Conservation (phyloP, 1,140 invertebrate genomes). For the Neoseiulus cucumeris region DNA sequence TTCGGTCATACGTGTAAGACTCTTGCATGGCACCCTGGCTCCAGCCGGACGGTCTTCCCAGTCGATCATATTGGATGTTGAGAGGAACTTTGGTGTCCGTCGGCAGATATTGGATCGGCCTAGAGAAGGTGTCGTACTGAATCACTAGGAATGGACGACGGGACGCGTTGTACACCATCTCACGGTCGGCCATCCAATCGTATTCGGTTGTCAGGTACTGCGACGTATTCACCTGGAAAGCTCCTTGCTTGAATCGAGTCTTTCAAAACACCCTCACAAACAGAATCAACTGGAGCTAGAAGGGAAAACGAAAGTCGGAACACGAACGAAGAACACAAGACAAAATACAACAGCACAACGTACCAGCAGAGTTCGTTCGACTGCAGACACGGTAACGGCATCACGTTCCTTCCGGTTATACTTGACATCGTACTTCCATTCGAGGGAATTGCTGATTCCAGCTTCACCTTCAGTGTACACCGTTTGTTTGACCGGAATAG, state of each 20-base stretch:
- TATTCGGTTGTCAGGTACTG: slow-evolving; percentile 77
- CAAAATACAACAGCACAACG: background rate
- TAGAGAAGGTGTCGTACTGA: slow-evolving; percentile 70
- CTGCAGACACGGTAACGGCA: slow-evolving; percentile 16
- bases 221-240: slow-evolving; percentile 68
- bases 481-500: slow-evolving; percentile 63
- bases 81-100: slow-evolving; percentile 46
- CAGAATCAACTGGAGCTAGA: too few species aligned
- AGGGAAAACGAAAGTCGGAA: too few species aligned
- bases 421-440: slow-evolving; percentile 55
- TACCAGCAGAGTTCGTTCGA: slow-evolving; percentile 20
- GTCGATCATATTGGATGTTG: slow-evolving; percentile 75
- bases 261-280: background rate
- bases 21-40: slow-evolving; percentile 73
- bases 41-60: slow-evolving; percentile 70
- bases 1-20: slow-evolving; percentile 64
- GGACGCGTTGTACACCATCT: slow-evolving; percentile 41
- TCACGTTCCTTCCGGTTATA: slow-evolving; percentile 24
- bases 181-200: slow-evolving; percentile 64
- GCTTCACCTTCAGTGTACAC: slow-evolving; percentile 46
- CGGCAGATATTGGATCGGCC: slow-evolving; percentile 69
- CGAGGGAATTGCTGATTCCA: slow-evolving; percentile 67
- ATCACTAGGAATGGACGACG: slow-evolving; percentile 44
- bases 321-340: too few species aligned
- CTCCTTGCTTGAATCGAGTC: slow-evolving; percentile 21